Conservation (phyloP, 35 echinoderm and acorn worm genomes). For the Eucidaris tribuloides region DNA sequence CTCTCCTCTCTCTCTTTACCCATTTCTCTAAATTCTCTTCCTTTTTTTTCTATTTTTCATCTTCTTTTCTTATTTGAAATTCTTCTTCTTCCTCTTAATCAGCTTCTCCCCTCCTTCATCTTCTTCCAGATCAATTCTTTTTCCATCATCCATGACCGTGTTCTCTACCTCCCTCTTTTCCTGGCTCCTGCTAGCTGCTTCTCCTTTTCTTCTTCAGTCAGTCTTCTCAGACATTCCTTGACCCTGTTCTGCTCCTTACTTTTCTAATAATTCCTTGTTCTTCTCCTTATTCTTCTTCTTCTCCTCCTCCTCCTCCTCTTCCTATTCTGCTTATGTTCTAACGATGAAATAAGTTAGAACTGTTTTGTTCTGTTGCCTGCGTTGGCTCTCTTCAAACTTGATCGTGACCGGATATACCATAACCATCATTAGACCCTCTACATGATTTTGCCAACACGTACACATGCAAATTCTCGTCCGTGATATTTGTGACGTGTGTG, state of each 20-base stretch:
- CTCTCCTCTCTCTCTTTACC: no score
- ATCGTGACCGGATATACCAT: no score
- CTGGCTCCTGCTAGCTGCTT: neutral
- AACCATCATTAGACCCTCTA: neutral
- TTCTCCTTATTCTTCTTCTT: neutral
- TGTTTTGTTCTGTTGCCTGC: neutral
- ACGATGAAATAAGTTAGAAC: neutral
- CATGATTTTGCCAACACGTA: neutral
- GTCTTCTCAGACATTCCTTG: neutral
- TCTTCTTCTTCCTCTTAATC: neutral
- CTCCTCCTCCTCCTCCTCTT: neutral
- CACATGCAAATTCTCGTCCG: neutral
- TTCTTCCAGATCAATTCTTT: no score
- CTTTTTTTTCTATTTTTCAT: neutral
- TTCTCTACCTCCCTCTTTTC: no score
- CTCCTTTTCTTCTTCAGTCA: neutral
- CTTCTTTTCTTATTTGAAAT: neutral
- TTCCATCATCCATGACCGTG: no score
- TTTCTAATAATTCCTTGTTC: neutral
- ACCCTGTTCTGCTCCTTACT: neutral
- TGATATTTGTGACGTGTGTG: neutral
- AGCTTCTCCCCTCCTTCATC: neutral
- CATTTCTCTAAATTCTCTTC: neutral
- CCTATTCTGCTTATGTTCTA: neutral
- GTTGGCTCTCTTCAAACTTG: neutral